Base-by-base conservation (phyloP, 2,113 vertebrate genomes). In the Polypterus bichir region DNA sequence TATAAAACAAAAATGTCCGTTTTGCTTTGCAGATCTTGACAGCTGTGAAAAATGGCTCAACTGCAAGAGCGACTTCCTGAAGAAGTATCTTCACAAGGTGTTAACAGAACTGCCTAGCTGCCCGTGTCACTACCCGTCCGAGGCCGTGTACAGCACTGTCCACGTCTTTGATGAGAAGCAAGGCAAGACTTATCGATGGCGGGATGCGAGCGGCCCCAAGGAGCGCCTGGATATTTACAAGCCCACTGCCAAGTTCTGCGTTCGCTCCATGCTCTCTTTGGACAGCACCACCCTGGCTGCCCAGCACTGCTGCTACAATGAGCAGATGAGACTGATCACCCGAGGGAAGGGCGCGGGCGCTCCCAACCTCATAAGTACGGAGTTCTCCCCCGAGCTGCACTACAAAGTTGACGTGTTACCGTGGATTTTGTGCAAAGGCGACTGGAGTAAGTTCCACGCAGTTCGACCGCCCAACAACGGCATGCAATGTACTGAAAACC, bases 21-120 rank as follows among this genome's bases (percentile, higher is more conserved):
- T 44, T 58, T 59, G 5, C 44, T 47, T 59, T 7, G 44, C 60
- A 94, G 92, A 92, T 67, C 81, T 88, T 56, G 92, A 97, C 86
- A 92, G 88, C 79, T 96, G 94, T 67, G 94, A 97, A 70, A 93
- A 93, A 73, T 98, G 92, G 91, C 79, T 97, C 55, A 92, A 86
- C 73, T 94, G 94, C 76, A 94, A 92, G 74, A 94, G 89, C 0
- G 89, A 93, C 58, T 94, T 94, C 80, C 86, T 97, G 2, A 84
- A 86, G 72, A 76, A 79, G 65, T 95, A 97, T 74, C 70, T 97
- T 62, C 85, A 85, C 63, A 88, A 89, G 76, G 88, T 90, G 1
- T 68, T 91, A 64, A 82, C 76, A 0, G 91, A 95, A 64, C 79
- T 96, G 69, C 95, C 93, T 76, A 87, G 85, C 80, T 97, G 94